Base-by-base conservation (phyloP, 2,113 vertebrate species). In the Hippopotamus amphibius region DNA sequence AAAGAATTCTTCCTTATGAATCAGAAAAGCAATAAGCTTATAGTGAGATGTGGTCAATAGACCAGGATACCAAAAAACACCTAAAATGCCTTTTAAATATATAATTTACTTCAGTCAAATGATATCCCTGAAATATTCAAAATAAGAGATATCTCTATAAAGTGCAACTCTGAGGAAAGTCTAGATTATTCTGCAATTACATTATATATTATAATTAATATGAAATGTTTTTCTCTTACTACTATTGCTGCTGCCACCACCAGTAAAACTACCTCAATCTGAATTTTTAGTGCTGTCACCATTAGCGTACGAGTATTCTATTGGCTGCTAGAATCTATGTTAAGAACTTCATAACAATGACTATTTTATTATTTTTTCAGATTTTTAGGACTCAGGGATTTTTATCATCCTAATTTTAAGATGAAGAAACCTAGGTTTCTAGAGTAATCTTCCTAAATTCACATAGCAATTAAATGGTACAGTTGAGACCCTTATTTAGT, bases 331-430 rank as follows among this genome's bases (percentile, higher is more conserved):
- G 59, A 69, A 82, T 7, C 11, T 19, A 48, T 19, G 9, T 19
- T 6, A 88, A 68, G 1, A 0, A 48, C 24, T n/a, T 72, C 2
- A 10, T 50, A 48, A 28, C 3, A 37, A 12, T 19, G 19, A 0
- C 7, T 48, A 7, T 17, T 53, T 50, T 46, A 7, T 89, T 30
- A 65, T n/a, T 43, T 79, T 77, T 77, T 95, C 16, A 69, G 19
- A 59, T 55, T 76, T 10, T 5, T 8, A 57, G 21, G 8, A 76
- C 43, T 10, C 61, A 59, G 12, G 37, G 21, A 81, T 80, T 90
- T 86, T 87, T 76, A 41, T 90, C 43, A 74, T 53, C 48, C 4
- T 2, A 61, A 33, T 84, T 84, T 88, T 74, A 53, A 89, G 13
- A 53, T 59, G 17, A 68, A 59, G 43, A 79, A 81, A 71, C 21